Evolutionary conservation across 64 coral and sea anemone genomes (phyloP), one percentile per base, ranked within the genome.

Genomic region (Montipora cactus): DNA sequence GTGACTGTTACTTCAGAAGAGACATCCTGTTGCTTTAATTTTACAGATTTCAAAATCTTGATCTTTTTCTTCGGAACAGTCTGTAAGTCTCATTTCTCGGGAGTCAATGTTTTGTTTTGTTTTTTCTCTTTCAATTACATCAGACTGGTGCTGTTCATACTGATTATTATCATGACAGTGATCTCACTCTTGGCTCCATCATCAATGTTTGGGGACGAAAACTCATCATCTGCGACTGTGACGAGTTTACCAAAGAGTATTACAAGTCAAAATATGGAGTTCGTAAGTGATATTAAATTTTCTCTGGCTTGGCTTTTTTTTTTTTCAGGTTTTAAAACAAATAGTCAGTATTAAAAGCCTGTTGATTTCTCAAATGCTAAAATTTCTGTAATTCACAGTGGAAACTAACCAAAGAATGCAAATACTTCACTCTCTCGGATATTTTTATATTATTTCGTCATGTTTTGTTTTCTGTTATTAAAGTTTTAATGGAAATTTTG

Each of bases 191-290:
- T 37, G 98, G 98, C 44, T 86, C 92, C 16, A 89, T 99, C 47
- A 89, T 99, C 75, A 99, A 99, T 83, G 90, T 87, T 5, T 99
- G 97, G 97, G 97, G 97, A 46, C 87, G 97, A 1, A 94, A 91
- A 75, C 89, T 99, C 57, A 28, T 91, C 75, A 89, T 99, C 22
- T 99, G 95, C 87, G 97, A 99, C 74, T 99, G 97, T 77, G 97
- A 99, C 90, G 97, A 99, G 13, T 99, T 94, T 44, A 99, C 97
- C 22, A 99, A 99, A 55, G 94, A 95, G 59, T 95, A 93, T 46
- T 99, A 99, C 85, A 94, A 88, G 58, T 93, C 94, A 52, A 99
- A 99, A 94, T 99, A 94, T 89, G 97, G 97, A 75, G 50, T 99
- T 8, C 70, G 95, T 97, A 97, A 94, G 92, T 85, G 19, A 47